Percentiles rank a stretch among this genome's conserved stretches.
Conservation (phyloP, 2,113 vertebrate genomes). For the mouse (Mus musculus) region GRCm39 chr11:9568501-9569000, state of each 20-base stretch:
- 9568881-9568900: background rate
- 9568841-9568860: background rate
- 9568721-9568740: background rate
- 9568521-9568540: background rate
- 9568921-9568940: background rate
- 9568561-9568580: background rate
- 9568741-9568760: background rate
- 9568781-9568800: background rate
- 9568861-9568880: background rate
- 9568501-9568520: background rate
- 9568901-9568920: background rate
- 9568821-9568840: background rate
- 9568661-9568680: background rate
- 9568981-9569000: background rate
- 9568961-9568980: background rate
- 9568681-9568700: background rate
- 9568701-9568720: no score
- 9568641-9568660: background rate
- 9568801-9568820: background rate
- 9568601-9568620: background rate
- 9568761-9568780: accelerated
- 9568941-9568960: background rate
- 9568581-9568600: background rate
- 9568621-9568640: background rate
- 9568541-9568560: background rate